Base-by-base conservation (phyloP, 2,888 invertebrate species). In the Sympetrum striolatum region DNA sequence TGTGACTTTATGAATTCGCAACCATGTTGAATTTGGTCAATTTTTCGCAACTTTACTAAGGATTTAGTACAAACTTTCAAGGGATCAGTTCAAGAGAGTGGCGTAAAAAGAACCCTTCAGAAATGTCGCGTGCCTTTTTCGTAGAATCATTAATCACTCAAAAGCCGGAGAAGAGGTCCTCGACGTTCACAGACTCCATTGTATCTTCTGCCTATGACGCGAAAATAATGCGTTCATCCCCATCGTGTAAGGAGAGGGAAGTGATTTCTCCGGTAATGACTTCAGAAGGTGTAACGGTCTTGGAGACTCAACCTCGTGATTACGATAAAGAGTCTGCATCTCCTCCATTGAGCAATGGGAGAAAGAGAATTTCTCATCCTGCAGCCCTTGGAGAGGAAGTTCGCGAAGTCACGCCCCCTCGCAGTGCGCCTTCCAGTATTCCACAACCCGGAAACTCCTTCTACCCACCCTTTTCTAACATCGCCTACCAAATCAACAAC, bases 61-160 rank as follows among this genome's bases (percentile, higher is more conserved):
- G 5, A 18, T 18, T 18, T 18, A 1, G 18, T 18, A 18, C 15
- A 1, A 53, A 18, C 3, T 18, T 53, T 53, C 18, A 18, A 53
- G 53, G 18, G 53, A 53, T 53, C 53, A 3, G 15, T 18, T 53
- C n/a, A n/a, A n/a, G 2, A 1, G 5, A 53, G 15, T 53, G 15
- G 18, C 18, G 15, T 18, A 39, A 14, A 31, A 18, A 82, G 58
- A 5, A n/a, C 8, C 31, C 31, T 31, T 22, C 8, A 31, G 35
- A 48, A 5, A 97, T 97, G 97, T 97, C 97, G 91, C 96, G 97
- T 92, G 97, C 97, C 92, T 98, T 98, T 93, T 94, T 97, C 91
- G 97, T 98, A 93, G 97, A 97, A 93, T 96, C 97, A 90, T 94
- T 98, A 91, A 96, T 98, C 92, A 96, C 96, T 94, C 95, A 95